Conservation (phyloP, 2,888 invertebrate genomes). For the Ornithoptera priamus region DNA sequence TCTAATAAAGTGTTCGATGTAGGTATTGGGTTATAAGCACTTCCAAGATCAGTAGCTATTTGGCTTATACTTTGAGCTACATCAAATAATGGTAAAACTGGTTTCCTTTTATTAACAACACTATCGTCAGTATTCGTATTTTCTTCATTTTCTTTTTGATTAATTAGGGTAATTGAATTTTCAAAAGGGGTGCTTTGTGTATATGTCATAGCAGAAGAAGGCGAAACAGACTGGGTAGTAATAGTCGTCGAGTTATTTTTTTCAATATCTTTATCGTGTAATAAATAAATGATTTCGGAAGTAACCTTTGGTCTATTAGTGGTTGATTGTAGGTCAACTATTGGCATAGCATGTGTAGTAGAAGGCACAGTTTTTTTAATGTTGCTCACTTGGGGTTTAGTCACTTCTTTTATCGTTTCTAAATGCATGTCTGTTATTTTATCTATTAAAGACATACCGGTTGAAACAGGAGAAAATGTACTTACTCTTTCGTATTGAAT, state of each 20-base stretch:
- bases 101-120: slow-evolving; percentile 41
- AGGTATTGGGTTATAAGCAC: slow-evolving; percentile 59
- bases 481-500: slow-evolving; percentile 55
- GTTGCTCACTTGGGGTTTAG: slow-evolving; percentile 35
- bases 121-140: slow-evolving; percentile 28
- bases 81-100: slow-evolving; percentile 60
- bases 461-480: slow-evolving; percentile 61
- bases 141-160: slow-evolving; percentile 32
- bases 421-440: slow-evolving; percentile 46
- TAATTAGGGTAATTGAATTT: slow-evolving; percentile 36
- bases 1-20: slow-evolving; percentile 61
- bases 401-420: slow-evolving; percentile 36
- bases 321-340: slow-evolving; percentile 24
- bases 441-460: slow-evolving; percentile 53
- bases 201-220: slow-evolving; percentile 61
- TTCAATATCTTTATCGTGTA: slow-evolving; percentile 45
- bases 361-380: slow-evolving; percentile 39
- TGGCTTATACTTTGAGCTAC: slow-evolving; percentile 74
- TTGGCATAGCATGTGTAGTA: slow-evolving; percentile 35
- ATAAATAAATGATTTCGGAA: slow-evolving; percentile 38
- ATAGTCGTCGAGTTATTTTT: slow-evolving; percentile 62
- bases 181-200: slow-evolving; percentile 53
- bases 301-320: slow-evolving; percentile 25
- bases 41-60: slow-evolving; percentile 72
- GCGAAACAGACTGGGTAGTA: slow-evolving; percentile 71